Conservation (phyloP, 2,113 vertebrate genomes). For the Ursus arctos region DNA sequence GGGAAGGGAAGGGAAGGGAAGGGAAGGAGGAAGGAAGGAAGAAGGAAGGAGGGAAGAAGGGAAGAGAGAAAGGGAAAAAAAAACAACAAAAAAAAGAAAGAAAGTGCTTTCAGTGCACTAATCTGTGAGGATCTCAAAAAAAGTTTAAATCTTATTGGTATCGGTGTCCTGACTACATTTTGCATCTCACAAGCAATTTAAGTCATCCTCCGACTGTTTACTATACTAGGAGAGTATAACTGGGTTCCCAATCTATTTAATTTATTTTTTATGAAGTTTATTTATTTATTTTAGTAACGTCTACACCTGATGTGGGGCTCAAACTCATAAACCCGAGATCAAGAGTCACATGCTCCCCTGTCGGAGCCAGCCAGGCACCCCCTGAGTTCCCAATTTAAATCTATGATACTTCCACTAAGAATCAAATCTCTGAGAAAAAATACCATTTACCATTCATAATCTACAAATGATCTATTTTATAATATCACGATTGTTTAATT, state of each 20-base stretch:
- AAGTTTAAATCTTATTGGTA: background rate
- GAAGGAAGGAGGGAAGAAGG: no score
- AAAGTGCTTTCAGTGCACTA: no score
- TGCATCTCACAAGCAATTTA: background rate
- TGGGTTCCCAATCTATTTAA: background rate
- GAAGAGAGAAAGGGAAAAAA: background rate
- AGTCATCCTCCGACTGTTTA: background rate
- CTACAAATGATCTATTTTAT: background rate
- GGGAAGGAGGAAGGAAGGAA: no score
- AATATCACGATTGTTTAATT: background rate
- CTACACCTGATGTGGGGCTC: background rate
- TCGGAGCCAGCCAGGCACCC: background rate
- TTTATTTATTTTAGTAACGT: background rate
- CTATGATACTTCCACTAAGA: background rate
- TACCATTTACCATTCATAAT: background rate
- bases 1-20: rapidly evolving
- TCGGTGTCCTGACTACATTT: background rate
- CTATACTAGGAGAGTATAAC: background rate
- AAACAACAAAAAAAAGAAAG: background rate
- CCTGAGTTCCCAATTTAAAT: background rate
- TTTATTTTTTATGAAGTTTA: background rate
- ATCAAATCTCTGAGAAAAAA: background rate
- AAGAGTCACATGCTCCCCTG: background rate
- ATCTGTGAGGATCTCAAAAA: no score
- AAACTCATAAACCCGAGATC: background rate